Conservation (phyloP, 2,888 invertebrate species). For the Heliconius sara region DNA sequence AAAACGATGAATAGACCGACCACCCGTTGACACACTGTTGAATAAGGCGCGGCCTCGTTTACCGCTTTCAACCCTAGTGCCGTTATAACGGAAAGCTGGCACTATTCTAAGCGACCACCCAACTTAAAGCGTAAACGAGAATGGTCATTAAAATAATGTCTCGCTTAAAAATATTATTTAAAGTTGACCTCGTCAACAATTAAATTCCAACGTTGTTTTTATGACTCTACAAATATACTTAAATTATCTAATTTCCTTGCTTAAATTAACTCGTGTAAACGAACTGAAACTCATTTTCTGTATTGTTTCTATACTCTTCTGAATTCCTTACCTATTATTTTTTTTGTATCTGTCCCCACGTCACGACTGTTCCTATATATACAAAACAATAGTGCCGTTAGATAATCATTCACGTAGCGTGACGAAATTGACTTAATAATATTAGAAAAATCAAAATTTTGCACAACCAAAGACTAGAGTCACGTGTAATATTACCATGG, state of each 20-base stretch:
- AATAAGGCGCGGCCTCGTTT: conserved; percentile 75
- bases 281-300: background rate
- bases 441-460: conserved; percentile 19
- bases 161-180: background rate
- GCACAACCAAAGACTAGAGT: conserved; percentile 15
- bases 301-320: background rate
- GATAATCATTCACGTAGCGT: conserved; percentile 30
- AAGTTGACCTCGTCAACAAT: background rate
- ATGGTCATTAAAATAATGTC: conserved; percentile 32
- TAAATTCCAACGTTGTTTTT: background rate
- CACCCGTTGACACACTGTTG: conserved; percentile 73
- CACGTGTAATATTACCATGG: conserved; percentile 4
- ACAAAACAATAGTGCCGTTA: conserved; percentile 23
- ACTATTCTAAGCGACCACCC: conserved; percentile 43
- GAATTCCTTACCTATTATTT: background rate
- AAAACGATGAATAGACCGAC: conserved; percentile 70
- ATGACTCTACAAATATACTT: background rate
- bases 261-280: background rate
- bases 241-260: background rate
- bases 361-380: conserved; percentile 9
- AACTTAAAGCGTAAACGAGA: conserved; percentile 20
- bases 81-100: conserved; percentile 56
- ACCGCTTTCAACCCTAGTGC: conserved; percentile 65
- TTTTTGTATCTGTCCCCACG: background rate
- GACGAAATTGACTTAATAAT: conserved; percentile 5